These are phyloP conservation scores for Potamarius usumacintae DNA, from an alignment of 2,113 vertebrate species.

Conservation along the genomic window DNA sequence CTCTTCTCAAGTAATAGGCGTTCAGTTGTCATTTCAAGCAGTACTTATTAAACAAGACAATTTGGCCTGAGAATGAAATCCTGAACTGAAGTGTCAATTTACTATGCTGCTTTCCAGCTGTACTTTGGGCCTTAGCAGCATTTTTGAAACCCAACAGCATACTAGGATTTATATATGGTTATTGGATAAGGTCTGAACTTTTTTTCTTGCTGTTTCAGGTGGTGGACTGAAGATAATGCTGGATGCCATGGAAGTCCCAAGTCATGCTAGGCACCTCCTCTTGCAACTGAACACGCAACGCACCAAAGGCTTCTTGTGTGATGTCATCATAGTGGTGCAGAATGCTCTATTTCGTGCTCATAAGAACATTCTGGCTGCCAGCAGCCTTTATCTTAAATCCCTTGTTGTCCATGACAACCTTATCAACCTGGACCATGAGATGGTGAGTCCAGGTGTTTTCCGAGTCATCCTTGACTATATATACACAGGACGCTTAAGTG, in stretches of 20 bases:
- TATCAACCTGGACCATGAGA: conserved; percentile 98
- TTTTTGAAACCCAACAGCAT: not conserved
- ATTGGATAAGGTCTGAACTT: conserved; percentile 55
- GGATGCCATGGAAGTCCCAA: conserved; percentile 96
- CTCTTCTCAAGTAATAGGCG: not conserved
- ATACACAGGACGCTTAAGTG: conserved; percentile 91
- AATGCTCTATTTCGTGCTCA: conserved; percentile 98
- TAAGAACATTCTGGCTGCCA: conserved; percentile 99
- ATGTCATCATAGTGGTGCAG: conserved; percentile 99
- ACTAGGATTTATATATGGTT: not conserved
- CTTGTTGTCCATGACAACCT: conserved; percentile 99
- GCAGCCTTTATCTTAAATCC: conserved; percentile 98
- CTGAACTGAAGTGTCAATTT: conserved; percentile 12
- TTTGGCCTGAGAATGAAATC: not conserved
- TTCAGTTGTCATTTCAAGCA: conserved; percentile 11
- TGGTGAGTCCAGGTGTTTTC: conserved; percentile 98
- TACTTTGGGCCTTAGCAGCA: not conserved
- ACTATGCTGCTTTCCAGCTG: conserved; percentile 5
- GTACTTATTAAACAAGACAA: conserved; percentile 18
- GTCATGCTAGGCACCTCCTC: conserved; percentile 97
- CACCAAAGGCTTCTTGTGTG: conserved; percentile 98
- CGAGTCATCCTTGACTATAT: conserved; percentile 98
- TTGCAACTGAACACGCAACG: conserved; percentile 98
- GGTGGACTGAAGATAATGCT: conserved; percentile 92
- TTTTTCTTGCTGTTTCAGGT: conserved; percentile 72